Evolutionary conservation across 2,113 vertebrate genomes (phyloP), one percentile per base, ranked within the genome.

Genomic region (Alexandromys fortis): DNA sequence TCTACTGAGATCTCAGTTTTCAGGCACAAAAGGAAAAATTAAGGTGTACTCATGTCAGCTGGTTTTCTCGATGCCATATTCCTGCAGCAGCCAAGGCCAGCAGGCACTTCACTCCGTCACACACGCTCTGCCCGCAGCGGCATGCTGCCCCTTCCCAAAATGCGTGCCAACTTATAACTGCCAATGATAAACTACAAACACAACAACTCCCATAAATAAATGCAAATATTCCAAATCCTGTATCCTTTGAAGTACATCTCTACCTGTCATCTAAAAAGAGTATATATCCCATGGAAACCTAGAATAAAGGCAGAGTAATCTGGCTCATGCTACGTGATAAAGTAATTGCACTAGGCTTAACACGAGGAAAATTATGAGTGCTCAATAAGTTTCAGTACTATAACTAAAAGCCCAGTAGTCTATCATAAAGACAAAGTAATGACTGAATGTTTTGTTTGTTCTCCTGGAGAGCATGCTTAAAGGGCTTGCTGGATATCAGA

Each of bases 11-110:
- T 55, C 28, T 35, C 55, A 12, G 58, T n/a, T 49, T 82, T 82
- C 68, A 58, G 49, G 22, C 55, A 26, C 30, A 55, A 88, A 91
- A 76, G 35, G 77, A 22, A 42, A 96, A 92, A 83, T 45, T 33
- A 22, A 0, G 28, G 10, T 38, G 14, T 19, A 45, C 3, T 72
- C 47, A 11, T 24, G 3, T 65, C 30, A 4, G 3, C 2, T 68
- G 21, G 5, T 73, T 72, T 92, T 21, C 52, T 5, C 26, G 30
- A 1, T 70, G 26, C 11, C 24, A 19, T 11, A 26, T 61, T 42
- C 19, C 35, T 35, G 8, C 7, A 30, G 42, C 4, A 45, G 19
- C 0, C 8, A 12, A 9, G 19, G 8, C 6, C 10, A 47, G 11
- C 10, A 47, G 11, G 7, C 38, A 1, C 61, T 49, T 76, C 30